phyloP scores from a whole-genome alignment of 2,888 invertebrate genomes.

The Argynnis bischoffii region DNA sequence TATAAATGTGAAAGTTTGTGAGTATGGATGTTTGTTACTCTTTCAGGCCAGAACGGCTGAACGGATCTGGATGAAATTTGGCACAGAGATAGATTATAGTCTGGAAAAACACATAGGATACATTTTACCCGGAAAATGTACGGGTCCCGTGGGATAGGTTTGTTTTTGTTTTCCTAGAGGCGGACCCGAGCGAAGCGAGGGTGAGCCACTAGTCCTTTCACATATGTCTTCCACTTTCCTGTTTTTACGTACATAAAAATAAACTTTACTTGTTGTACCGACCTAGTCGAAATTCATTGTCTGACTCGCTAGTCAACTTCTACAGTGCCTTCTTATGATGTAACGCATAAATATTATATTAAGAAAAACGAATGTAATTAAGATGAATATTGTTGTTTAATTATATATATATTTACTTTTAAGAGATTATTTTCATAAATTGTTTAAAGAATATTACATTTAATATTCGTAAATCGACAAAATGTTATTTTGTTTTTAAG shows the following conservation, averaged over 20 bases:
- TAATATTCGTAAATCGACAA: constrained; percentile 28
- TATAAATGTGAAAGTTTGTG: neutral
- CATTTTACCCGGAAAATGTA: too few relatives aligned
- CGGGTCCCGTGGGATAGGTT: too few relatives aligned
- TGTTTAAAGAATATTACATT: constrained; percentile 18
- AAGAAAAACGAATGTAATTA: neutral
- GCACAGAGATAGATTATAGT: too few relatives aligned
- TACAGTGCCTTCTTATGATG: constrained; percentile 29
- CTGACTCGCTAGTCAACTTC: constrained; percentile 27
- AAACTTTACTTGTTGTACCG: neutral
- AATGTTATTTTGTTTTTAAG: constrained; percentile 37
- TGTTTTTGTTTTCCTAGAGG: too few relatives aligned
- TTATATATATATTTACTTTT: constrained; percentile 17
- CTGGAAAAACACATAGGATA: too few relatives aligned
- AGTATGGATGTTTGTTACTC: too few relatives aligned
- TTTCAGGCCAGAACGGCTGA: too few relatives aligned
- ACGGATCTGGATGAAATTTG: too few relatives aligned
- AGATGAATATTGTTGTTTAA: neutral
- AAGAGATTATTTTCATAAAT: constrained; percentile 40
- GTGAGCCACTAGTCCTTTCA: neutral
- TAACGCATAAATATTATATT: constrained; percentile 18
- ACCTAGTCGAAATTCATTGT: constrained; percentile 23
- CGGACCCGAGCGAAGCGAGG: too few relatives aligned
- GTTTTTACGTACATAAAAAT: neutral
- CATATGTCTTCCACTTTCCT: neutral